Evolutionary conservation across 2,888 invertebrate genomes (phyloP).

Genomic region (Portevinia maculata): DNA sequence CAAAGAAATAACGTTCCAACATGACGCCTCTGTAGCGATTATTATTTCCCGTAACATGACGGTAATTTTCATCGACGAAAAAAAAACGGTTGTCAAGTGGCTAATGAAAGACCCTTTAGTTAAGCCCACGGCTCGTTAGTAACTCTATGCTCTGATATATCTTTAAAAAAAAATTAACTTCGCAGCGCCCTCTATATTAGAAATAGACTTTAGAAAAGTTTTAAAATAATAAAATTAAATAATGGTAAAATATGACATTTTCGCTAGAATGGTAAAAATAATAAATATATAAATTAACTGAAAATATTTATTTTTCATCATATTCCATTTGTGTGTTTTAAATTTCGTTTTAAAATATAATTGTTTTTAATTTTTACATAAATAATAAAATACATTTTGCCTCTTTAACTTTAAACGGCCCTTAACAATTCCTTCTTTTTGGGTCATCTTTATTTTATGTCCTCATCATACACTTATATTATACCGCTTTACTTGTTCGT

Average conservation of each 20-base stretch:
- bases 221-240: not conserved
- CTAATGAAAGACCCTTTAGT: too few species aligned
- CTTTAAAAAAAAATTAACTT: too few species aligned
- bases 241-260: constrained; percentile 39
- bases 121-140: too few species aligned
- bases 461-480: not conserved
- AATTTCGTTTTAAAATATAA: not conserved
- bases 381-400: not conserved
- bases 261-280: too few species aligned
- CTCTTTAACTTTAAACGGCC: not conserved
- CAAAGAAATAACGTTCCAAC: too few species aligned
- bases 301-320: constrained; percentile 58
- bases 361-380: not conserved
- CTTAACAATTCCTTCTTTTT: not conserved
- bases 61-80: too few species aligned
- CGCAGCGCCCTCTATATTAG: too few species aligned
- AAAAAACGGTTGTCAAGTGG: too few species aligned
- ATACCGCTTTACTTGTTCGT: constrained; percentile 24
- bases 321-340: constrained; percentile 8
- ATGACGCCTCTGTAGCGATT: too few species aligned
- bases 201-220: too few species aligned
- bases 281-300: constrained; percentile 35
- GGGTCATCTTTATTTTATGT: not conserved
- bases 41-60: too few species aligned
- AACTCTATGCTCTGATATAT: too few species aligned